These are phyloP conservation scores for Polydrusus pterygomalis DNA, from an alignment of 2,888 invertebrate species.

Conservation along the genomic window DNA sequence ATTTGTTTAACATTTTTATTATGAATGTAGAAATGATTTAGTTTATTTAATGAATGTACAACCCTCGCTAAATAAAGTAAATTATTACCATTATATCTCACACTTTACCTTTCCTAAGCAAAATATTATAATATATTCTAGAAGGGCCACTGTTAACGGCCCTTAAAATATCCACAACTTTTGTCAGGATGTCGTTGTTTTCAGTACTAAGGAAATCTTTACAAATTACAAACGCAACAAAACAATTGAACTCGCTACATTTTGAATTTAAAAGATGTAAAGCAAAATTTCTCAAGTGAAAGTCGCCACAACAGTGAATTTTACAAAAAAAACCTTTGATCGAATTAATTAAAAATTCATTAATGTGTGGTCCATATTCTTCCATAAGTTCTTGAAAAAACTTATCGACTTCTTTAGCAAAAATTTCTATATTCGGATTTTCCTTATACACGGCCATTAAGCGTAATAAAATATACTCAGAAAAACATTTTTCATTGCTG, in stretches of 20 bases:
- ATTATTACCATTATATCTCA: too few species aligned
- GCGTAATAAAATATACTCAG: conserved; percentile 23
- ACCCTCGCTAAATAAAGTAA: too few species aligned
- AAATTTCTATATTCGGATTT: too few species aligned
- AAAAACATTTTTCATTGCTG: conserved; percentile 27
- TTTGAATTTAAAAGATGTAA: conserved; percentile 6
- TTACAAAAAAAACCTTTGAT: conserved; percentile 12
- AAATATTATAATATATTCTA: background rate
- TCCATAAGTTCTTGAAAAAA: conserved; percentile 23
- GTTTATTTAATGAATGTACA: too few species aligned
- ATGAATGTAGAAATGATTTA: too few species aligned
- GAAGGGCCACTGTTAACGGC: background rate
- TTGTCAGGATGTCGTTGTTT: background rate
- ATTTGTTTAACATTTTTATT: too few species aligned
- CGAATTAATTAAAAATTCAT: conserved; percentile 10
- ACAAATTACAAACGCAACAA: background rate
- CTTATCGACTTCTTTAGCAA: too few species aligned
- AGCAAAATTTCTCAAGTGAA: background rate
- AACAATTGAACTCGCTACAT: conserved; percentile 27
- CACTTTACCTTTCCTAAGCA: too few species aligned
- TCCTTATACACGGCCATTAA: too few species aligned
- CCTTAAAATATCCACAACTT: conserved; percentile 1
- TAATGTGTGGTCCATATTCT: conserved; percentile 30
- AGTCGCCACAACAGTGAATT: background rate
- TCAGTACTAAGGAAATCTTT: background rate